Evolutionary conservation across 2,797 vertebrate species (phyloP).

Genomic region (Danio choprae): DNA sequence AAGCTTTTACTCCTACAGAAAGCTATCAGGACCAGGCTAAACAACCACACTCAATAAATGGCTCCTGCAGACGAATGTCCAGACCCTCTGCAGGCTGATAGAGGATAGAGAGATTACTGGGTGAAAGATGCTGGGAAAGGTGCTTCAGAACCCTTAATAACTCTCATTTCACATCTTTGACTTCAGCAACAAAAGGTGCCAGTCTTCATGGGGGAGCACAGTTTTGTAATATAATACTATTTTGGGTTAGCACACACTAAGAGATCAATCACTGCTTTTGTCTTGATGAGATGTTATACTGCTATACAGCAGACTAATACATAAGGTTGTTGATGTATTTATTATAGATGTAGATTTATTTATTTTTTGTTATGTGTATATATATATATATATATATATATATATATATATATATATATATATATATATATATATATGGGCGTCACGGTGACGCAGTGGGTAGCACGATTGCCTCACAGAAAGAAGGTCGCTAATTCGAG

Average conservation of each 20-base stretch:
- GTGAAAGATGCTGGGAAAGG: conserved; percentile 9
- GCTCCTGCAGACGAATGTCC: conserved; percentile 32
- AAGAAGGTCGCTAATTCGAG: too few relatives aligned
- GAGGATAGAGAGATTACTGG: conserved; percentile 14
- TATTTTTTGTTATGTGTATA: background rate
- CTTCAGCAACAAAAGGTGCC: background rate
- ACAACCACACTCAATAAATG: conserved; percentile 29
- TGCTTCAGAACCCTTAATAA: conserved; percentile 23
- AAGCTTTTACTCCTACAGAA: conserved; percentile 32
- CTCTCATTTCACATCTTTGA: conserved; percentile 3
- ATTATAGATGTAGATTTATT: background rate
- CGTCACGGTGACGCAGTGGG: too few relatives aligned
- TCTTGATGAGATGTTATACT: too few relatives aligned
- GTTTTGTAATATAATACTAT: background rate
- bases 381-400: background rate
- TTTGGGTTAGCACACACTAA: conserved; percentile 1
- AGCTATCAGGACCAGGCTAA: conserved; percentile 12
- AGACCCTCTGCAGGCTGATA: conserved; percentile 18
- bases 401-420: too few relatives aligned
- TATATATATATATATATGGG: too few relatives aligned
- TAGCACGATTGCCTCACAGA: too few relatives aligned
- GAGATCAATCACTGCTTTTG: conserved; percentile 13
- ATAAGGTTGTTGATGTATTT: background rate
- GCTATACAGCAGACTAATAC: too few relatives aligned
- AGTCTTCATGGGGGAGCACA: background rate